Evolutionary conservation across 2,888 invertebrate genomes (phyloP).

Genomic region (Drosophila picticornis): DNA sequence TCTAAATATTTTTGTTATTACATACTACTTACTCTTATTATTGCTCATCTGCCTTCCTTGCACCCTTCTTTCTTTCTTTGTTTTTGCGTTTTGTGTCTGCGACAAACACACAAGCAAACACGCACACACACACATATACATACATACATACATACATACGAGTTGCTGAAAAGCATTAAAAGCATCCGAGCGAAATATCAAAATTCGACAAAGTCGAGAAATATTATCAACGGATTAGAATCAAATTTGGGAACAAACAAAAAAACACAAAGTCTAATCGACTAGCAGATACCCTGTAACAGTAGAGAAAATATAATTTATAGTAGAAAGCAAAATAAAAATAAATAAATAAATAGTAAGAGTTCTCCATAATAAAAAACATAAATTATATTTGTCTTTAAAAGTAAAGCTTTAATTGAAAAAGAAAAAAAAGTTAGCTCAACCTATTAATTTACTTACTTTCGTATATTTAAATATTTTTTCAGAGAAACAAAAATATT

Average conservation of each 20-base stretch:
- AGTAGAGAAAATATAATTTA: not conserved
- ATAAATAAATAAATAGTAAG: not conserved
- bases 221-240: slow-evolving; percentile 74
- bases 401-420: no score
- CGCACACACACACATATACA: not conserved
- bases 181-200: slow-evolving; percentile 72
- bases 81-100: slow-evolving; percentile 7
- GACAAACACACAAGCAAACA: slow-evolving; percentile 37
- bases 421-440: no score
- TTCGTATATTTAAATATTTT: no score
- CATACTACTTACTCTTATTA: slow-evolving; percentile 33
- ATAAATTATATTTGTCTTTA: no score
- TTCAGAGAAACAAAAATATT: no score
- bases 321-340: not conserved
- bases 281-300: not conserved
- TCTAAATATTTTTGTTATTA: slow-evolving; percentile 53
- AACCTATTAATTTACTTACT: no score
- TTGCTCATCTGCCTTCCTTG: not conserved
- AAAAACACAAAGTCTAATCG: not conserved
- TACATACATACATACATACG: not conserved
- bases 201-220: slow-evolving; percentile 57
- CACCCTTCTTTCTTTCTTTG: slow-evolving; percentile 16
- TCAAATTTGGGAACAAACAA: slow-evolving; percentile 56
- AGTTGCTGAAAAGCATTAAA: slow-evolving; percentile 53
- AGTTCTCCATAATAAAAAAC: no score